A percentile compares a stretch with the other conserved stretches of the same genome.
These are phyloP conservation scores for Zophobas morio DNA, from an alignment of 1,140 invertebrate genomes.

Conservation along the genomic window DNA sequence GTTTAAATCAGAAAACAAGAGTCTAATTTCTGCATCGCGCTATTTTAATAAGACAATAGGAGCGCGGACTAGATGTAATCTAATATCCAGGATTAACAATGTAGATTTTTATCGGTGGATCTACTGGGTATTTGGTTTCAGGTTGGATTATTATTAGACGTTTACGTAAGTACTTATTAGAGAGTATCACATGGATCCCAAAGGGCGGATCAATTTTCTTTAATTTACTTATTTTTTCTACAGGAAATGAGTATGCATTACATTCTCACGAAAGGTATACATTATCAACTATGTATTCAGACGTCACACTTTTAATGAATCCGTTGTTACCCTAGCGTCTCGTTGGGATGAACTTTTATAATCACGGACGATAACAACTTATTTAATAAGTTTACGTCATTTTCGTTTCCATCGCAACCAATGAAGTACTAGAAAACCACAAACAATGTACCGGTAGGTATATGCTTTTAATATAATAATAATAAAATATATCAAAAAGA, in stretches of 20 bases:
- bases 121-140: conserved; percentile 27
- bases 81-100: conserved; percentile 36
- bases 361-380: no score
- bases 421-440: no score
- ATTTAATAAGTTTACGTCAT: no score
- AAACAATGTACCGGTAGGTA: no score
- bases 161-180: conserved; percentile 34
- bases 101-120: conserved; percentile 29
- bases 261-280: no score
- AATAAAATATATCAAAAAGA: no score
- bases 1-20: conserved; percentile 30
- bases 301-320: no score
- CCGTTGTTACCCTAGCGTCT: no score
- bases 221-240: conserved; percentile 14
- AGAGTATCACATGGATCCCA: conserved; percentile 22
- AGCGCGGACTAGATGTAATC: conserved; percentile 27
- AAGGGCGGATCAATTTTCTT: conserved; percentile 15
- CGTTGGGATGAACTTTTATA: no score
- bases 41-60: conserved; percentile 33
- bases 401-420: no score
- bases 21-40: conserved; percentile 24
- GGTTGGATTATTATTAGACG: conserved; percentile 23
- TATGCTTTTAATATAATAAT: no score
- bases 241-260: neutral
- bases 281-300: no score